phyloP scores from a whole-genome alignment of 2,797 vertebrate species.

The Acanthurus tractus region DNA sequence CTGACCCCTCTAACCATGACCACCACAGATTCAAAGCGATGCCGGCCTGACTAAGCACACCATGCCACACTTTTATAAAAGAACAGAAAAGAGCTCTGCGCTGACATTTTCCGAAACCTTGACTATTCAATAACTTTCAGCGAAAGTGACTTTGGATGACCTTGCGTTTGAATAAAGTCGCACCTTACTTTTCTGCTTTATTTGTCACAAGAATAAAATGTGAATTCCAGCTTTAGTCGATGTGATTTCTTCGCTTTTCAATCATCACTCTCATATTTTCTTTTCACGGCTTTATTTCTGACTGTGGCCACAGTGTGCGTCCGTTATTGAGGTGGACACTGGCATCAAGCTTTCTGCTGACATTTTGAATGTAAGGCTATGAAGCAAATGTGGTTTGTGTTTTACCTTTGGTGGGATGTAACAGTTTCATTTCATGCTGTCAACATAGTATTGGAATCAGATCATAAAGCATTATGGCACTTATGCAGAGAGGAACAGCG shows the following conservation, averaged over 20 bases:
- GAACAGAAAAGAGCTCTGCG: slow-evolving; percentile 26
- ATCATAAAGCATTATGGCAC: slow-evolving; percentile 81
- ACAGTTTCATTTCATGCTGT: slow-evolving; percentile 79
- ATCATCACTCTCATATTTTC: neutral
- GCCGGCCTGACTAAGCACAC: slow-evolving; percentile 7
- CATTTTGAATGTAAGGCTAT: slow-evolving; percentile 20
- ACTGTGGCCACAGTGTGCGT: slow-evolving; percentile 15
- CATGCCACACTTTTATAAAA: slow-evolving; percentile 15
- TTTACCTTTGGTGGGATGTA: slow-evolving; percentile 60
- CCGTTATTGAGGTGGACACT: slow-evolving; percentile 22
- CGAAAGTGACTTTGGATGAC: slow-evolving; percentile 25
- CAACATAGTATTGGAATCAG: slow-evolving; percentile 77
- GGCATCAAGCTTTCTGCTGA: slow-evolving; percentile 23
- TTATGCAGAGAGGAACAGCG: slow-evolving; percentile 63
- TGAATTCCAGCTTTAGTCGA: neutral
- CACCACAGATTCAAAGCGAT: slow-evolving; percentile 52
- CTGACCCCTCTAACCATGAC: slow-evolving; percentile 67
- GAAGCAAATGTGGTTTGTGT: slow-evolving; percentile 48
- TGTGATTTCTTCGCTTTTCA: slow-evolving; percentile 26
- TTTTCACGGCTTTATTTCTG: slow-evolving; percentile 11
- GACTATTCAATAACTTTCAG: slow-evolving; percentile 27
- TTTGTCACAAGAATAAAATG: neutral
- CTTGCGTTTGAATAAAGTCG: slow-evolving; percentile 41
- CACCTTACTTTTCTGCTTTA: neutral
- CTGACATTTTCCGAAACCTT: slow-evolving; percentile 29